Percentiles rank a stretch among this genome's conserved stretches.
Conservation (phyloP, 2,888 invertebrate species). For the Eupithecia subfuscata region DNA sequence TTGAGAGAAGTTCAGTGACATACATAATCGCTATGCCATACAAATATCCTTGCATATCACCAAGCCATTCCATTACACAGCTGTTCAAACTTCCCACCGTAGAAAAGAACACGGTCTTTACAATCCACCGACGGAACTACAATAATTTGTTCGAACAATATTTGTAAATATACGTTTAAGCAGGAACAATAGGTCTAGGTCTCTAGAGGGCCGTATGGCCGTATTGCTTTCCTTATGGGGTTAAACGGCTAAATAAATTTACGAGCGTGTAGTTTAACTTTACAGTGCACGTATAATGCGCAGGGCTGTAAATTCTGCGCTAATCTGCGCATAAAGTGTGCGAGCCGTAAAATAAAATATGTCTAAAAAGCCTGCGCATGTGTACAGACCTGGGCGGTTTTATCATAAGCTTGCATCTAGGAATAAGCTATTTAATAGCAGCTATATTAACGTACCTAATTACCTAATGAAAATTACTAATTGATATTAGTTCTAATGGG, state of each 20-base stretch:
- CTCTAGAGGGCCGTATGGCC: constrained; percentile 13
- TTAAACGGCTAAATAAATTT: constrained; percentile 22
- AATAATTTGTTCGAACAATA: constrained; percentile 42
- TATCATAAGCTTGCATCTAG: constrained; percentile 7
- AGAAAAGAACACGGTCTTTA: constrained; percentile 21
- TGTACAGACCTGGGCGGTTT: neutral
- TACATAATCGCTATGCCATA: neutral
- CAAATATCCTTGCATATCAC: neutral
- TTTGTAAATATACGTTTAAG: constrained; percentile 39
- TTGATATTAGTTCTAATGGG: neutral
- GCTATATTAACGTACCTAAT: neutral
- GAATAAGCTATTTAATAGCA: neutral
- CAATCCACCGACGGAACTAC: constrained; percentile 48
- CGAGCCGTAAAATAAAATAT: constrained; percentile 19
- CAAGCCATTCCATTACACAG: constrained; percentile 9
- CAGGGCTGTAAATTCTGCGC: constrained; percentile 29
- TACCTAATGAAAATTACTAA: neutral
- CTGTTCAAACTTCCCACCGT: constrained; percentile 15
- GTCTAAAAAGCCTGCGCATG: neutral
- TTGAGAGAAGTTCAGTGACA: too few relatives aligned
- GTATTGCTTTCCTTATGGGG: constrained; percentile 35
- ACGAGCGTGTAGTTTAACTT: constrained; percentile 25
- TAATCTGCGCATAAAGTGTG: constrained; percentile 17
- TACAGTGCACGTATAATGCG: constrained; percentile 35
- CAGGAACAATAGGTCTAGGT: constrained; percentile 36